These are phyloP conservation scores for Galaxea fascicularis DNA, from an alignment of 92 coral and sea anemone genomes.

Conservation along the genomic window DNA sequence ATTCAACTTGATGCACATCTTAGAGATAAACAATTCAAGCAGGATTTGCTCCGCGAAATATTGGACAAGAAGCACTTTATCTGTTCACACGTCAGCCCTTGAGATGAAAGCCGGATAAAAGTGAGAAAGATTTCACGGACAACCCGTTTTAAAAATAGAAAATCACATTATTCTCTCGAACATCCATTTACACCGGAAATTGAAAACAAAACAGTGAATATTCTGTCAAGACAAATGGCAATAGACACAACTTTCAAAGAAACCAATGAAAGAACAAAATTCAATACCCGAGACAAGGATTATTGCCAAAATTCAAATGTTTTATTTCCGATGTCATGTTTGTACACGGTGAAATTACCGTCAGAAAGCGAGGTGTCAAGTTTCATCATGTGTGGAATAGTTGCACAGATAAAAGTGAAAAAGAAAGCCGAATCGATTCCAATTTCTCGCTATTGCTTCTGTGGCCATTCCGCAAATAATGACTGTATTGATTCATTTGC, in stretches of 20 bases:
- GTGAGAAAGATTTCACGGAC: neutral
- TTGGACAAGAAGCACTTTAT: neutral
- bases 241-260: neutral
- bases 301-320: conserved; percentile 10
- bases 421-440: neutral
- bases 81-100: conserved; percentile 5
- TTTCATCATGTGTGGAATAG: conserved; percentile 11
- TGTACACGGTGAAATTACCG: conserved; percentile 20
- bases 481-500: neutral
- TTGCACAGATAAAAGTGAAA: neutral
- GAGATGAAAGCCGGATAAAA: neutral
- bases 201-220: neutral
- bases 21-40: neutral
- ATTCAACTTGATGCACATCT: neutral
- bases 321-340: conserved; percentile 31
- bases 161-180: neutral
- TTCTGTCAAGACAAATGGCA: too few relatives aligned
- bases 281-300: neutral
- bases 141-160: too few relatives aligned
- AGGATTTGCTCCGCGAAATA: neutral
- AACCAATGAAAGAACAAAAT: neutral
- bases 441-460: neutral
- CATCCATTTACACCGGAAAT: neutral
- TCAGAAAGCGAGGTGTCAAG: conserved; percentile 7
- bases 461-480: neutral